A percentile compares a stretch with the other conserved stretches of the same genome.
phyloP scores from a whole-genome alignment of 2,797 vertebrate species.

The Megalops cyprinoides region DNA sequence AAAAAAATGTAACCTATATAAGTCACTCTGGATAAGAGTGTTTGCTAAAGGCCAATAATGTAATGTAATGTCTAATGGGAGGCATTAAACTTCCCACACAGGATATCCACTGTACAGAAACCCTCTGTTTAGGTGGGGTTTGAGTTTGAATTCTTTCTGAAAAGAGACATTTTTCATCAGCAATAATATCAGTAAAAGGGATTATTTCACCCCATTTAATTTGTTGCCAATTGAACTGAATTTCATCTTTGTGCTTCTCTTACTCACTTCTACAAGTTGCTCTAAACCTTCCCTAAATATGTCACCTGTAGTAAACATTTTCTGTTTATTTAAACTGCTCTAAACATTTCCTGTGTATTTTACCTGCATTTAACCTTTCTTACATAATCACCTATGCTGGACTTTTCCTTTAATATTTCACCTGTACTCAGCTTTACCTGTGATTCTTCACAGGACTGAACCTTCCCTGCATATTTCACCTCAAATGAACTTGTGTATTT shows the following conservation, averaged over 20 bases:
- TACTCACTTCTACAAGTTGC: neutral
- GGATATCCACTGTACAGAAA: neutral
- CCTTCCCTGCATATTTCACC: too few relatives aligned
- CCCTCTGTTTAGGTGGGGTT: neutral
- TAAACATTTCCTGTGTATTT: neutral
- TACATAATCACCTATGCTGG: neutral
- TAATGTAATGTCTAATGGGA: too few relatives aligned
- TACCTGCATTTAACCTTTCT: too few relatives aligned
- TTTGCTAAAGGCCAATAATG: too few relatives aligned
- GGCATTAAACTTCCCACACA: too few relatives aligned
- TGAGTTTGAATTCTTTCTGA: neutral
- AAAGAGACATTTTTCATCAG: neutral
- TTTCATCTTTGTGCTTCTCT: too few relatives aligned
- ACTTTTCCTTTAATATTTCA: neutral
- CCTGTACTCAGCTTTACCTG: neutral
- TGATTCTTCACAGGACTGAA: too few relatives aligned
- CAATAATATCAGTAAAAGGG: neutral
- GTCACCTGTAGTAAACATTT: neutral
- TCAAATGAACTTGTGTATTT: too few relatives aligned
- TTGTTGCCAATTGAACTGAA: too few relatives aligned
- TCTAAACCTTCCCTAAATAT: too few relatives aligned
- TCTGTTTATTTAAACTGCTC: neutral
- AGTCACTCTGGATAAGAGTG: too few relatives aligned
- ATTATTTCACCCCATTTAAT: neutral
- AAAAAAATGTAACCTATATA: too few relatives aligned